phyloP scores from a whole-genome alignment of 2,113 vertebrate species.

The Hemiscyllium ocellatum region DNA sequence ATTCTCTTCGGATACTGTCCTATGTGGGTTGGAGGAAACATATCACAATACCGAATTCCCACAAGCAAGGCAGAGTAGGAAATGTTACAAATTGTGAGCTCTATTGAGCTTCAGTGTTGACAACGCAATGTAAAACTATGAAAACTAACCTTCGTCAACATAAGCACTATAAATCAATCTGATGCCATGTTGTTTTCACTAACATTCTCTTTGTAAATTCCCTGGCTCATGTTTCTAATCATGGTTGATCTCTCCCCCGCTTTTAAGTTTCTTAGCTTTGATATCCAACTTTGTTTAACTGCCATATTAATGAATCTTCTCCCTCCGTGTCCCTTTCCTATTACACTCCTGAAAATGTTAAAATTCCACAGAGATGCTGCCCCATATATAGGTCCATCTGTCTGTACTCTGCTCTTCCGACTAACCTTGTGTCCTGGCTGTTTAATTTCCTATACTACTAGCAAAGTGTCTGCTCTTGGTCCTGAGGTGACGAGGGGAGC shows the following conservation, averaged over 20 bases:
- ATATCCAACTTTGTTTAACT: background rate
- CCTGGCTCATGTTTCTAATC: background rate
- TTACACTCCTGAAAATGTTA: background rate
- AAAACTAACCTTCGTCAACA: background rate
- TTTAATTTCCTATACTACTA: background rate
- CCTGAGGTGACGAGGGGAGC: background rate
- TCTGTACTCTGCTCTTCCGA: background rate
- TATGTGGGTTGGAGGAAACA: background rate
- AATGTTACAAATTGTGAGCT: background rate
- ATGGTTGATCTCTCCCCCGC: background rate
- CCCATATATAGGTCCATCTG: background rate
- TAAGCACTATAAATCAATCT: background rate
- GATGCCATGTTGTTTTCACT: background rate
- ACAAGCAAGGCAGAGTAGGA: background rate
- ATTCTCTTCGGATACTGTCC: background rate
- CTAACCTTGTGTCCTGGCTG: background rate
- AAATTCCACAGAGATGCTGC: background rate
- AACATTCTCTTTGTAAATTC: background rate
- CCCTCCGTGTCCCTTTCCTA: background rate
- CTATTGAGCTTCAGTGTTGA: background rate
- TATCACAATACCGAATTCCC: background rate
- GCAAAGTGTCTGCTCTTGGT: background rate
- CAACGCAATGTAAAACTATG: background rate
- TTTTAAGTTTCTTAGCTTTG: background rate
- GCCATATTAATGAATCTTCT: background rate